Evolutionary conservation across 2,888 invertebrate genomes (phyloP), one percentile per base, ranked within the genome.

Genomic region (Tetranychus piercei): DNA sequence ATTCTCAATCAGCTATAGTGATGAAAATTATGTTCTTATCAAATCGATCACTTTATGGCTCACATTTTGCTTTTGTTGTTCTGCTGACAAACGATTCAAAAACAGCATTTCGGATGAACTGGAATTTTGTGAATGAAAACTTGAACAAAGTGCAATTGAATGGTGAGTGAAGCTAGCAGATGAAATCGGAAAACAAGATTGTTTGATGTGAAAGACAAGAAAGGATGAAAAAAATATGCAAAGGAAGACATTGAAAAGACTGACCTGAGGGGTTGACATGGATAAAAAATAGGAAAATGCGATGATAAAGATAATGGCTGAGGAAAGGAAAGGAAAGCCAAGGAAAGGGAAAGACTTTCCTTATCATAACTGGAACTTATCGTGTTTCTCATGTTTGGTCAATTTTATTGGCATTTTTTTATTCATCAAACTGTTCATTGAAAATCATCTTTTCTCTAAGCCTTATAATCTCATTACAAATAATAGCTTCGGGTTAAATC

Each of bases 11-110:
- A n/a, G 23, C 23, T 23, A 23, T 23, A 23, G 23, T 5, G 5
- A 5, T 4, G 5, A 34, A 4, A 34, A 34, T 5, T 34, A 5
- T 5, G 23, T 23, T 23, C 23, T 23, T 23, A 34, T 34, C 34
- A 4, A 3, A 4, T 34, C 34, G 34, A 34, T 4, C 34, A 4
- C 34, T 34, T 23, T 23, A 23, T 23, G 1, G 0, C 23, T 23
- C 3, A 23, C 23, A 3, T 23, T n/a, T n/a, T n/a, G n/a, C n/a
- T 1, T 23, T 23, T 1, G 1, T 23, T 1, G 1, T 0, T 3
- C 1, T 23, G 23, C 3, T 23, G 23, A 23, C 2, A 34, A 34
- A 34, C 34, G 34, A 34, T 34, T 34, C 3, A 34, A 34, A 34
- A 34, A 34, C 5, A 5, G 5, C 0, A 34, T 34, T 34, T 34